Percentiles rank a stretch among this genome's conserved stretches.
These are phyloP conservation scores for Antheraea pernyi DNA, from an alignment of 1,140 invertebrate genomes.

Conservation along the genomic window DNA sequence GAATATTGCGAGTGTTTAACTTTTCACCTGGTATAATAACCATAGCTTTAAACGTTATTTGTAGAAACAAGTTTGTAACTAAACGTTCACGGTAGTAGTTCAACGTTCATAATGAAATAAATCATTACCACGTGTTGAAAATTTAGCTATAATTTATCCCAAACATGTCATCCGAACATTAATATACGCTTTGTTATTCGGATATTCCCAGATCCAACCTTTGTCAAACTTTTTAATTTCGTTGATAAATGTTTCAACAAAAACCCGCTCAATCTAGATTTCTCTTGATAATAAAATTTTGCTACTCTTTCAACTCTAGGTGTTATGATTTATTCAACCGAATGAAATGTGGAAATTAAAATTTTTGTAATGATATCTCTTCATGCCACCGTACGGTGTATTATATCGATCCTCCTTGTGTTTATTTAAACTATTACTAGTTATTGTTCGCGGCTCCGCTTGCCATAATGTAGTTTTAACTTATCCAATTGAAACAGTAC, in stretches of 20 bases:
- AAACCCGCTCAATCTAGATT: slow-evolving; percentile 2
- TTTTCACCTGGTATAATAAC: too few species aligned
- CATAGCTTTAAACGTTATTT: neutral
- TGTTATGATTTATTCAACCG: neutral
- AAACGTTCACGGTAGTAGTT: neutral
- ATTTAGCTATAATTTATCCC: slow-evolving; percentile 13
- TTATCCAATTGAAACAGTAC: too few species aligned
- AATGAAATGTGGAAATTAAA: neutral
- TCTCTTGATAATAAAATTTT: slow-evolving; percentile 4
- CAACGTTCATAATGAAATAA: neutral
- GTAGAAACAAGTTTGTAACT: neutral
- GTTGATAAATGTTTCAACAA: slow-evolving; percentile 1
- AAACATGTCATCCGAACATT: slow-evolving; percentile 9
- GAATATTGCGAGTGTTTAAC: too few species aligned
- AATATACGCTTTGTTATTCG: slow-evolving; percentile 14
- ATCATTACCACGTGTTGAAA: slow-evolving; percentile 12
- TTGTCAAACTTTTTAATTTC: slow-evolving; percentile 9
- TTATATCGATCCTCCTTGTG: too few species aligned
- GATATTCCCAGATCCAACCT: slow-evolving; percentile 8
- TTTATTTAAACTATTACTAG: too few species aligned
- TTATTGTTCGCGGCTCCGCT: too few species aligned
- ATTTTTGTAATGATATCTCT: too few species aligned
- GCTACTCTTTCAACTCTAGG: neutral
- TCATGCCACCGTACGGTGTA: too few species aligned
- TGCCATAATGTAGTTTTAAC: too few species aligned